Evolutionary conservation across 2,113 vertebrate genomes (phyloP), one percentile per base, ranked within the genome.

Genomic region (Hippocampus abdominalis): DNA sequence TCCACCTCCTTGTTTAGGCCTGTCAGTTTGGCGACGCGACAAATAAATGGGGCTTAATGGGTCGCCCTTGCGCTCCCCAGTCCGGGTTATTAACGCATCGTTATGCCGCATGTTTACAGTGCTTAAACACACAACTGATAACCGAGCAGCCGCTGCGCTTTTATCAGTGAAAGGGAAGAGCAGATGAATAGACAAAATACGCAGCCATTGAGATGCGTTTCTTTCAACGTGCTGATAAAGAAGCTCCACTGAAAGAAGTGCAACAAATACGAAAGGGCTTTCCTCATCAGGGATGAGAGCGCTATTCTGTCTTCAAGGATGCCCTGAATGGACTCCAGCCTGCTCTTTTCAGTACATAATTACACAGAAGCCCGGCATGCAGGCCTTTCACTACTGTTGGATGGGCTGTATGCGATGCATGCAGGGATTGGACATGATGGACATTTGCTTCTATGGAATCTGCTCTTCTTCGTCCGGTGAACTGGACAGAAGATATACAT

Each of bases 271-370:
- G 74, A 70, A 69, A 79, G 69, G 74, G 64, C 74, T 74, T 72
- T 77, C 69, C 65, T 83, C 46, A 5, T 86, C 77, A 80, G 73
- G 70, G 70, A 20, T 71, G 78, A 84, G 74, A 80, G 79, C 79
- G 68, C 80, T 78, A 80, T 81, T 87, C 72, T 81, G 13, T 71
- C 60, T 65, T 74, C 68, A 78, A 87, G 83, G 75, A 73, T 54
- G 79, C 65, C 36, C 32, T 90, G 74, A 86, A 87, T 80, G 53
- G 82, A 81, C 61, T 85, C 79, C 79, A 77, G 77, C 53, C 66
- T 81, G 73, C 53, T 42, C 70, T 68, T 66, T 80, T 75, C 66
- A 67, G n/a, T 54, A 61, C 59, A 73, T 67, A 76, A 80, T 82
- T 57, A 77, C 68, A 81, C 64, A 81, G 70, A 75, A 40, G 63